phyloP scores from a whole-genome alignment of 2,113 vertebrate genomes.

The Tricholaema leucomelas region DNA sequence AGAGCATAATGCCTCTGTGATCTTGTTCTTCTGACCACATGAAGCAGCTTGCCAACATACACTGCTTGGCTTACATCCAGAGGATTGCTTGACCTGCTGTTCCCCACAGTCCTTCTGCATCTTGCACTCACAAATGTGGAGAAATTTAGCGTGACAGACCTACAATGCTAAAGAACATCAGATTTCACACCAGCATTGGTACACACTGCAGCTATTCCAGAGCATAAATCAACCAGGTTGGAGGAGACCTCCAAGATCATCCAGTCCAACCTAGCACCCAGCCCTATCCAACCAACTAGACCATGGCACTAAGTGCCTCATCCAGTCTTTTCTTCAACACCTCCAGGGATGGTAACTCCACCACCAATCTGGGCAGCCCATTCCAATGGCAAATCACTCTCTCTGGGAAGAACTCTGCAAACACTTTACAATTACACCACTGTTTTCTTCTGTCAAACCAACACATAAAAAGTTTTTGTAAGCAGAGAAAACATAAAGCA shows the following conservation, averaged over 20 bases:
- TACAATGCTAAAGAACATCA: background rate
- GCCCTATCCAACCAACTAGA: too few relatives aligned
- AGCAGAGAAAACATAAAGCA: background rate
- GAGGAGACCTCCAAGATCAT: too few relatives aligned
- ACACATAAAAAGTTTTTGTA: background rate
- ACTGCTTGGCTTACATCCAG: background rate
- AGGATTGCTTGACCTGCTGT: slow-evolving; percentile 9
- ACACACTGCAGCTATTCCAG: background rate
- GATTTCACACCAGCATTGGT: background rate
- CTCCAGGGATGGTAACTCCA: too few relatives aligned
- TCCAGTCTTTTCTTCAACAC: too few relatives aligned
- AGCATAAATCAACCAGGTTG: too few relatives aligned
- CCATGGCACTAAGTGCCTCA: too few relatives aligned
- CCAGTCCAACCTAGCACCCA: too few relatives aligned
- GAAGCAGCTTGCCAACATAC: background rate
- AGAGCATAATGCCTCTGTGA: background rate
- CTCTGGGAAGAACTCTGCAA: background rate
- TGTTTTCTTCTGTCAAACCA: background rate
- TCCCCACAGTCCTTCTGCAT: background rate
- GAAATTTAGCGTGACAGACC: background rate
- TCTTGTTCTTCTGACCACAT: background rate
- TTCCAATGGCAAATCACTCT: too few relatives aligned
- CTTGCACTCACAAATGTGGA: background rate
- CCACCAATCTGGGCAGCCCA: too few relatives aligned
- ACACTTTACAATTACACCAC: background rate